Evolutionary conservation across 2,888 invertebrate genomes (phyloP).

Genomic region (Polyommatus iphigenia): DNA sequence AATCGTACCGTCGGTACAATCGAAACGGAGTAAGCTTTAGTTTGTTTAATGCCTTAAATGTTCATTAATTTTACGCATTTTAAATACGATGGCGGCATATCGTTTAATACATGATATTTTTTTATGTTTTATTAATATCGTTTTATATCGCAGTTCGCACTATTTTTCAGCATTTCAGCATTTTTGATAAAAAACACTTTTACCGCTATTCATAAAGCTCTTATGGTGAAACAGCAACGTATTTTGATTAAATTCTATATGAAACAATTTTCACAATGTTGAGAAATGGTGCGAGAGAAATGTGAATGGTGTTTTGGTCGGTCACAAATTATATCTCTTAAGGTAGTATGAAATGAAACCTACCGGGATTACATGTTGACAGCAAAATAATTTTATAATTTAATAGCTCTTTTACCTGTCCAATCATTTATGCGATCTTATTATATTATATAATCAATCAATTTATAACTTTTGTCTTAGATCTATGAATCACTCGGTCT

Average conservation of each 20-base stretch:
- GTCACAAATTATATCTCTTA: conserved; percentile 23
- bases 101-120: no score
- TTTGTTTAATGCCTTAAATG: background rate
- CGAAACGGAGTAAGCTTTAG: conserved; percentile 14
- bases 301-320: background rate
- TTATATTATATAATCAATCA: background rate
- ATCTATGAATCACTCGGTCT: background rate
- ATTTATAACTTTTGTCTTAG: background rate
- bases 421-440: background rate
- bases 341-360: background rate
- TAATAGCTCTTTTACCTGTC: background rate
- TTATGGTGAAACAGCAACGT: background rate
- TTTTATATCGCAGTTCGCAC: background rate
- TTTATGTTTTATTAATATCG: conserved; percentile 1
- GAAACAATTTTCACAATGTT: background rate
- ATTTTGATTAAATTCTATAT: background rate
- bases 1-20: conserved; percentile 1
- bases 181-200: background rate
- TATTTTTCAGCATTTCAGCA: background rate
- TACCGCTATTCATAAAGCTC: background rate
- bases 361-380: background rate
- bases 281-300: background rate
- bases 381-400: background rate
- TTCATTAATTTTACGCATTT: conserved; percentile 19
- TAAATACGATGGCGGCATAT: background rate